Percentiles rank a stretch among this genome's conserved stretches.
Evolutionary conservation across 2,888 invertebrate species (phyloP).

Genomic region (Erannis defoliaria): DNA sequence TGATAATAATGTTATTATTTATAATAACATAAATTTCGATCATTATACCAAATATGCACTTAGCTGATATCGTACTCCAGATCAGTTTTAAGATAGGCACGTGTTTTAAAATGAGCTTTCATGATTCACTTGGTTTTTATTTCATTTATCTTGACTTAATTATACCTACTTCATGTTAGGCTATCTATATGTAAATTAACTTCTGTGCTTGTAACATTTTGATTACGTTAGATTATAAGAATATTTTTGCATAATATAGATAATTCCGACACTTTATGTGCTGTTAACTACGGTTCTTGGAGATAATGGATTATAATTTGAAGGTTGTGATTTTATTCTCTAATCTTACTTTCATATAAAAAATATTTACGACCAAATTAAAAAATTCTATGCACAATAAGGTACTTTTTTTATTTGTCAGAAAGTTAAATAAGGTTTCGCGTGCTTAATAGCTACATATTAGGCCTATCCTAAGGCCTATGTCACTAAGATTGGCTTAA

Average conservation of each 20-base stretch:
- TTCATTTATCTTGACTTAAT: constrained; percentile 20
- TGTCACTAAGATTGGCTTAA: too few species aligned
- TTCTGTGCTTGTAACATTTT: constrained; percentile 26
- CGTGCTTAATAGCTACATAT: too few species aligned
- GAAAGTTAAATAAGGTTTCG: too few species aligned
- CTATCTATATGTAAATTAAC: constrained; percentile 32
- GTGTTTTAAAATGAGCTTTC: not conserved
- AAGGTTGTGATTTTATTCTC: constrained; percentile 1
- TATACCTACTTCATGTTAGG: constrained; percentile 14
- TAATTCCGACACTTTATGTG: constrained; percentile 28
- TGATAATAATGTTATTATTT: too few species aligned
- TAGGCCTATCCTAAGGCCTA: too few species aligned
- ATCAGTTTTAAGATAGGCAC: not conserved
- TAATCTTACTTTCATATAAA: not conserved
- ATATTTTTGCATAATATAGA: constrained; percentile 41
- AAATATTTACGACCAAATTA: not conserved
- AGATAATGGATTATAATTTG: constrained; percentile 16
- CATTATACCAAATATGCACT: not conserved
- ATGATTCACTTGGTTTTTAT: constrained; percentile 16
- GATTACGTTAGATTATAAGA: constrained; percentile 36
- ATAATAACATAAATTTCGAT: too few species aligned
- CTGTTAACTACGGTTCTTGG: constrained; percentile 17
- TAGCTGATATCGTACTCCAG: not conserved
- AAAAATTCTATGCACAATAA: not conserved
- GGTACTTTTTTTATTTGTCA: too few species aligned